Percentiles rank a stretch among this genome's conserved stretches.
phyloP scores from a whole-genome alignment of 2,888 invertebrate species.

The Acronicta aceris region DNA sequence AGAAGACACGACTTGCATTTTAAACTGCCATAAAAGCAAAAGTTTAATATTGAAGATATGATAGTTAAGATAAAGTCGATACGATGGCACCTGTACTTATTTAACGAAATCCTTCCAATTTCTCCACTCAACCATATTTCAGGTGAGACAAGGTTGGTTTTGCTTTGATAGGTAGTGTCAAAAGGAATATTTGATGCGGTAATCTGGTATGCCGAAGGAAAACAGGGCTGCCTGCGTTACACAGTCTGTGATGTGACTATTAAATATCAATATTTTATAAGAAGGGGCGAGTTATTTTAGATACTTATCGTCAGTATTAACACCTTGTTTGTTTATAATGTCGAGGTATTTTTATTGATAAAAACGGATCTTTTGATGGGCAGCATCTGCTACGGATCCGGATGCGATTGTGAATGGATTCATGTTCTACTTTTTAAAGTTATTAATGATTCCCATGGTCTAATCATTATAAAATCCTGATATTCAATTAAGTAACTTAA shows the following conservation, averaged over 20 bases:
- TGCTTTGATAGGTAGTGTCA: conserved; percentile 46
- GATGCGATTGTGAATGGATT: conserved; percentile 72
- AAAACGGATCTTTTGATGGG: conserved; percentile 65
- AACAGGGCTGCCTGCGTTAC: conserved; percentile 83
- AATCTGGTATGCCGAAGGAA: conserved; percentile 83
- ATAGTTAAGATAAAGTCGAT: conserved; percentile 83
- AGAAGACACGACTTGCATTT: conserved; percentile 81
- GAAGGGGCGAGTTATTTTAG: conserved; percentile 76
- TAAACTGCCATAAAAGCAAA: conserved; percentile 85
- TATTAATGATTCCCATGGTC: conserved; percentile 40
- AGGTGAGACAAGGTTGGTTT: conserved; percentile 39
- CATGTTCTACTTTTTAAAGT: conserved; percentile 62
- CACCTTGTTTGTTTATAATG: conserved; percentile 86
- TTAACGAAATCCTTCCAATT: conserved; percentile 42
- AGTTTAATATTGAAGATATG: conserved; percentile 84
- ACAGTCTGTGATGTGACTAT: conserved; percentile 81
- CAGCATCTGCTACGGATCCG: conserved; percentile 79
- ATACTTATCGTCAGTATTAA: conserved; percentile 83
- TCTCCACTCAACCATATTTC: conserved; percentile 48
- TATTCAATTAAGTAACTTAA: not conserved
- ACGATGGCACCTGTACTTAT: conserved; percentile 83
- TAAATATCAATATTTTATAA: conserved; percentile 88
- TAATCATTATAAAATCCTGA: not conserved
- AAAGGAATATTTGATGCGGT: conserved; percentile 82
- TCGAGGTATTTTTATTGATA: conserved; percentile 71